A percentile compares a stretch with the other conserved stretches of the same genome.
Conservation (phyloP, 2,888 invertebrate genomes). For the Drosophila eohydei region DNA sequence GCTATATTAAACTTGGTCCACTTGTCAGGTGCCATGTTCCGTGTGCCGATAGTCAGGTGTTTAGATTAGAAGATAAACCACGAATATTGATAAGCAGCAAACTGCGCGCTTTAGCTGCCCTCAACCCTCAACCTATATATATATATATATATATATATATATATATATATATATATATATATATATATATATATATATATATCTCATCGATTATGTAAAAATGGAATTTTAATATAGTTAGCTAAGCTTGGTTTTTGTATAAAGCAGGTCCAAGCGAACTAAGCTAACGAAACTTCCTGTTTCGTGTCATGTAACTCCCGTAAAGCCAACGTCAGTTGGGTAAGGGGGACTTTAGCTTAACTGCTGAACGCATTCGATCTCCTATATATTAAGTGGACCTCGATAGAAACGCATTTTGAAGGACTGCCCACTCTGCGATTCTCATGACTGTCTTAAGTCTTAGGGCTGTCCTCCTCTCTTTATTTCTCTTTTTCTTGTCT, state of each 20-base stretch:
- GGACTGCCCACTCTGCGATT: background rate
- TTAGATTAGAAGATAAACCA: conserved; percentile 9
- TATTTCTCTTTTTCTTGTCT: too few species aligned
- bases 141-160: background rate
- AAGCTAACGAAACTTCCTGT: background rate
- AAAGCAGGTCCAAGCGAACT: background rate
- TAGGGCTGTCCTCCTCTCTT: background rate
- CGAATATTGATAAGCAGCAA: conserved; percentile 4
- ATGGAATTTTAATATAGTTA: background rate
- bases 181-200: background rate
- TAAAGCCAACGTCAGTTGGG: background rate
- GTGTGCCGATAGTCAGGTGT: conserved; percentile 8
- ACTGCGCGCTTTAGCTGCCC: background rate
- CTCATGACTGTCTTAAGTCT: background rate
- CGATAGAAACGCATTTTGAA: background rate
- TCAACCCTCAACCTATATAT: background rate
- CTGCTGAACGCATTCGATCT: background rate
- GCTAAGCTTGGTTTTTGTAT: background rate
- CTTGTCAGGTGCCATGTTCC: background rate
- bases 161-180: background rate
- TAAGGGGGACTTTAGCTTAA: too few species aligned
- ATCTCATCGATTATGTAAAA: background rate
- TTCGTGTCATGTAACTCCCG: background rate
- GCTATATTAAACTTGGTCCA: background rate
- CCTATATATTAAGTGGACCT: background rate